phyloP scores from a whole-genome alignment of 2,797 vertebrate genomes.

The Siniperca undulata region DNA sequence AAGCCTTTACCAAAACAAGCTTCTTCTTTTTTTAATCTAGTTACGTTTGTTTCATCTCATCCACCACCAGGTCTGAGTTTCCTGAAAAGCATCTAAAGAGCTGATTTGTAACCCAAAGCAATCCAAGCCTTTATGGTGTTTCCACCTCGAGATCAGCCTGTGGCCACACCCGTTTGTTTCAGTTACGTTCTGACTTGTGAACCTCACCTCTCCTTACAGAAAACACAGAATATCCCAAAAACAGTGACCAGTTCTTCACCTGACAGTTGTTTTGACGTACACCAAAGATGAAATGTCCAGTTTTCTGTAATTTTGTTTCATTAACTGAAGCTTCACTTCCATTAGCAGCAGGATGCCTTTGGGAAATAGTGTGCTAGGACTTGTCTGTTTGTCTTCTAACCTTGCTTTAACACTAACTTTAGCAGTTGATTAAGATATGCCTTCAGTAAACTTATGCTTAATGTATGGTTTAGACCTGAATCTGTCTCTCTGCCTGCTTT shows the following conservation, averaged over 20 bases:
- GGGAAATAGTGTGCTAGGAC: slow-evolving; percentile 41
- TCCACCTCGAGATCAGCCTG: not conserved
- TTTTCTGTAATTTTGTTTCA: slow-evolving; percentile 32
- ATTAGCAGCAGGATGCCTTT: slow-evolving; percentile 7
- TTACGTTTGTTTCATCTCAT: slow-evolving; percentile 15
- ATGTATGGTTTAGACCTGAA: slow-evolving; percentile 29
- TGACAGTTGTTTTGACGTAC: slow-evolving; percentile 10
- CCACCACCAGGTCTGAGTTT: not conserved
- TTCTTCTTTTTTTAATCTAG: not conserved
- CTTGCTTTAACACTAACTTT: slow-evolving; percentile 84
- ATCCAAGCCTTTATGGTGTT: not conserved
- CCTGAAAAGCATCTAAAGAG: slow-evolving; percentile 14
- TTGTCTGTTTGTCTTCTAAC: slow-evolving; percentile 55
- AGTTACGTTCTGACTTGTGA: not conserved
- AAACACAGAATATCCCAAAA: not conserved
- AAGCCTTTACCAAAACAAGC: slow-evolving; percentile 29
- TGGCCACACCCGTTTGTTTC: not conserved
- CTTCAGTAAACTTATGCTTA: slow-evolving; percentile 42
- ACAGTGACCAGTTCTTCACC: not conserved
- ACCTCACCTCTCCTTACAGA: not conserved
- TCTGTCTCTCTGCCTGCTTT: slow-evolving; percentile 13
- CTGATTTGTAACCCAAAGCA: not conserved
- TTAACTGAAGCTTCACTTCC: slow-evolving; percentile 36
- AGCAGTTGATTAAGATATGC: slow-evolving; percentile 53
- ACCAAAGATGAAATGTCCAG: slow-evolving; percentile 26